Evolutionary conservation across 2,797 vertebrate genomes (phyloP).

Genomic region (Bovichtus diacanthus): DNA sequence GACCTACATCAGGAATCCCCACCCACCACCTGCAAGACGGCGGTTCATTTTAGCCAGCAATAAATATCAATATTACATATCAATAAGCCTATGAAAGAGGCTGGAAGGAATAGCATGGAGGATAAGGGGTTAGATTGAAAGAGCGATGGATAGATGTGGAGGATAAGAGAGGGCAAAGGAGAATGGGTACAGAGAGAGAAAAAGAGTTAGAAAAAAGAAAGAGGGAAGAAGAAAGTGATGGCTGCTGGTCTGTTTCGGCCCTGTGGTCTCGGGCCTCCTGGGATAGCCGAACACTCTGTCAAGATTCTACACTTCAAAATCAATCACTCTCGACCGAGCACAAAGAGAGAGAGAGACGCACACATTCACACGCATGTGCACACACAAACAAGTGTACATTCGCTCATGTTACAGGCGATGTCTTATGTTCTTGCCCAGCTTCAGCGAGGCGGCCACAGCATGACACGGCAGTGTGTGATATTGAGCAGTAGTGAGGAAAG

Average conservation of each 20-base stretch:
- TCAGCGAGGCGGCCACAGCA: slow-evolving; percentile 23
- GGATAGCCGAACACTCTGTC: slow-evolving; percentile 78
- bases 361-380: slow-evolving; percentile 32
- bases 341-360: slow-evolving; percentile 55
- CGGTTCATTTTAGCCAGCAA: slow-evolving; percentile 76
- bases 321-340: slow-evolving; percentile 77
- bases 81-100: slow-evolving; percentile 76
- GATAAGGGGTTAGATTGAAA: slow-evolving; percentile 67
- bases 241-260: slow-evolving; percentile 65
- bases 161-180: slow-evolving; percentile 56
- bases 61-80: slow-evolving; percentile 84
- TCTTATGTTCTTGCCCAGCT: slow-evolving; percentile 47
- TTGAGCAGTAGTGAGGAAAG: slow-evolving; percentile 1
- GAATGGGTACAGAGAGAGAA: slow-evolving; percentile 33
- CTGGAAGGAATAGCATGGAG: slow-evolving; percentile 58
- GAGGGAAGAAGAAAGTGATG: slow-evolving; percentile 58
- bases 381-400: slow-evolving; percentile 36
- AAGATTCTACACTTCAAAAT: slow-evolving; percentile 81
- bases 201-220: not conserved
- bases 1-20: slow-evolving; percentile 79
- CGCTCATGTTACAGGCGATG: slow-evolving; percentile 34
- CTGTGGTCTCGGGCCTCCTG: slow-evolving; percentile 77
- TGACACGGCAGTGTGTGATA: slow-evolving; percentile 33
- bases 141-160: slow-evolving; percentile 28
- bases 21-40: slow-evolving; percentile 66